These are phyloP conservation scores for Mimas tiliae DNA, from an alignment of 2,888 invertebrate species.

Conservation along the genomic window DNA sequence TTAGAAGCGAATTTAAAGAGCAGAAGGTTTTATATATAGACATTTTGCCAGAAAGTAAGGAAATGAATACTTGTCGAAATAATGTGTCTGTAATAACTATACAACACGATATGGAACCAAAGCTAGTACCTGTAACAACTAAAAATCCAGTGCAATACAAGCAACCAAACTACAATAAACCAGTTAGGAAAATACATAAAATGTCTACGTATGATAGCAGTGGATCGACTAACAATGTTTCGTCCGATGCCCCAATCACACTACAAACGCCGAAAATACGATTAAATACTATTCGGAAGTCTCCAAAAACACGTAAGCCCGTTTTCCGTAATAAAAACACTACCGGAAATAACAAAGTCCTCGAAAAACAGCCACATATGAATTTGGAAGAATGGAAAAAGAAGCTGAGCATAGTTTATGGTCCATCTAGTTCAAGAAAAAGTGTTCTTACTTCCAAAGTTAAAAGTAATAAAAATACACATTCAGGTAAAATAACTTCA, in stretches of 20 bases:
- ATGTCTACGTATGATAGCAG: conserved; percentile 71
- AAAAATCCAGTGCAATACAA: conserved; percentile 29
- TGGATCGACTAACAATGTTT: conserved; percentile 63
- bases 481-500: conserved; percentile 39
- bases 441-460: conserved; percentile 16
- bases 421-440: conserved; percentile 46
- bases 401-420: conserved; percentile 68
- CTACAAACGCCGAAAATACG: conserved; percentile 47
- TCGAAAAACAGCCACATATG: conserved; percentile 44
- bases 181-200: conserved; percentile 64
- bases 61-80: conserved; percentile 43
- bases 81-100: conserved; percentile 67
- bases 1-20: conserved; percentile 75
- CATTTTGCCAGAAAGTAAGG: conserved; percentile 64
- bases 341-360: conserved; percentile 44
- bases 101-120: conserved; percentile 48
- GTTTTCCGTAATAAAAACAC: conserved; percentile 43
- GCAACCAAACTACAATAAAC: conserved; percentile 36
- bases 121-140: conserved; percentile 30
- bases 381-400: conserved; percentile 71
- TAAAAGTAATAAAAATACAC: conserved; percentile 42
- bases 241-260: conserved; percentile 54
- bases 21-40: conserved; percentile 80
- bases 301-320: conserved; percentile 47
- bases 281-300: conserved; percentile 42